A percentile compares a stretch with the other conserved stretches of the same genome.
phyloP scores from a whole-genome alignment of 2,888 invertebrate species.

The Limnephilus rhombicus region DNA sequence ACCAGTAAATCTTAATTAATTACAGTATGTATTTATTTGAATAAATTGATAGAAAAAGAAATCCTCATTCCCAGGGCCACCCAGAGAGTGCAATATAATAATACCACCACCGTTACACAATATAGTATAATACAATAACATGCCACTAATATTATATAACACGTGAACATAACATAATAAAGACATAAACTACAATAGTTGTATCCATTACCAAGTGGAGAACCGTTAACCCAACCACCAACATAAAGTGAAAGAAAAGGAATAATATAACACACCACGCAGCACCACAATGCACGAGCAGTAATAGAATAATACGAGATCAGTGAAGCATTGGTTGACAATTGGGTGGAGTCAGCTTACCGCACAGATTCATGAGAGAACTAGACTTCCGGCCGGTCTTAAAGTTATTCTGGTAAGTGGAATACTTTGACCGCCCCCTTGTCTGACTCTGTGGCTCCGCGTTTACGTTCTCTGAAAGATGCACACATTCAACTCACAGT shows the following conservation, averaged over 20 bases:
- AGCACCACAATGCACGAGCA: slow-evolving; percentile 62
- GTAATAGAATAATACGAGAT: slow-evolving; percentile 64
- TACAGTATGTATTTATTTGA: background rate
- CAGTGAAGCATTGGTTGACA: slow-evolving; percentile 65
- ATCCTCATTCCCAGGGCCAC: background rate
- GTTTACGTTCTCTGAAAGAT: slow-evolving; percentile 87
- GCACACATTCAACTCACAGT: slow-evolving; percentile 66
- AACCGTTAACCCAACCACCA: slow-evolving; percentile 63
- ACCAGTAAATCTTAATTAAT: background rate
- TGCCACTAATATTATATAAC: slow-evolving; percentile 50
- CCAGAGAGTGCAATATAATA: slow-evolving; percentile 24
- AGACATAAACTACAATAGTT: slow-evolving; percentile 46
- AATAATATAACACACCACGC: slow-evolving; percentile 53
- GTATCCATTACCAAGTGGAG: slow-evolving; percentile 52
- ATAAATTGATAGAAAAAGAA: background rate
- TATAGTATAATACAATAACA: slow-evolving; percentile 24
- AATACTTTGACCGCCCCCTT: slow-evolving; percentile 90
- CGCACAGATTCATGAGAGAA: slow-evolving; percentile 97
- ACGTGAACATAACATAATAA: slow-evolving; percentile 57
- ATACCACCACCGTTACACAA: slow-evolving; percentile 48
- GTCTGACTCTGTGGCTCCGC: slow-evolving; percentile 86
- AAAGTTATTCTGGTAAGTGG: slow-evolving; percentile 91
- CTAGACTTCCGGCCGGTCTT: slow-evolving; percentile 93
- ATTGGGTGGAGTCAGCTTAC: slow-evolving; percentile 82
- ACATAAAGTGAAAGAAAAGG: slow-evolving; percentile 64